Conservation (phyloP, 2,113 vertebrate genomes). For the Pogonocichla stellata region DNA sequence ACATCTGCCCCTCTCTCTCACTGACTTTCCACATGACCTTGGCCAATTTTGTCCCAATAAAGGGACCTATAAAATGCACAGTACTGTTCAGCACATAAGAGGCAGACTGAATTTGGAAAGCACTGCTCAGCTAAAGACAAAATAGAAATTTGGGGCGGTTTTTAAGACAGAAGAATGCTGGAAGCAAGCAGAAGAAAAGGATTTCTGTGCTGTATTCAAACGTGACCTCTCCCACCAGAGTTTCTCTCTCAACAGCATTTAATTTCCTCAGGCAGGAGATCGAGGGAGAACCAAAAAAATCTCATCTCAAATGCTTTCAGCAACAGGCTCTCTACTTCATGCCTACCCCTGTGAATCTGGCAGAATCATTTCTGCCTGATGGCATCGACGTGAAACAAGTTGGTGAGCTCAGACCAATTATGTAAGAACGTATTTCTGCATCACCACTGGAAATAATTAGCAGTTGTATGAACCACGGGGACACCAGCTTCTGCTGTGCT, state of each 20-base stretch:
- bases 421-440: not conserved
- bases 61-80: not conserved
- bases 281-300: not conserved
- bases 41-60: not conserved
- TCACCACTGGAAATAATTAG: not conserved
- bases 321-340: not conserved
- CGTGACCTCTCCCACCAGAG: not conserved
- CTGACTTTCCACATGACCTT: rapidly evolving
- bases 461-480: not conserved
- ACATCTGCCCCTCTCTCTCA: not conserved
- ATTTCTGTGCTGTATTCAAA: not conserved
- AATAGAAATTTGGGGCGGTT: not conserved
- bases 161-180: not conserved
- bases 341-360: not conserved
- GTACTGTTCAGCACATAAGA: not conserved
- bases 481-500: not conserved
- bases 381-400: not conserved
- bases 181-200: not conserved
- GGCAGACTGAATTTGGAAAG: not conserved
- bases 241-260: not conserved
- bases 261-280: not conserved
- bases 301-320: not conserved
- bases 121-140: not conserved
- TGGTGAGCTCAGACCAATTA: not conserved
- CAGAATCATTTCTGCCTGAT: not conserved